Evolutionary conservation across 1,140 invertebrate genomes (phyloP).

Genomic region (Melipona quadrifasciata): DNA sequence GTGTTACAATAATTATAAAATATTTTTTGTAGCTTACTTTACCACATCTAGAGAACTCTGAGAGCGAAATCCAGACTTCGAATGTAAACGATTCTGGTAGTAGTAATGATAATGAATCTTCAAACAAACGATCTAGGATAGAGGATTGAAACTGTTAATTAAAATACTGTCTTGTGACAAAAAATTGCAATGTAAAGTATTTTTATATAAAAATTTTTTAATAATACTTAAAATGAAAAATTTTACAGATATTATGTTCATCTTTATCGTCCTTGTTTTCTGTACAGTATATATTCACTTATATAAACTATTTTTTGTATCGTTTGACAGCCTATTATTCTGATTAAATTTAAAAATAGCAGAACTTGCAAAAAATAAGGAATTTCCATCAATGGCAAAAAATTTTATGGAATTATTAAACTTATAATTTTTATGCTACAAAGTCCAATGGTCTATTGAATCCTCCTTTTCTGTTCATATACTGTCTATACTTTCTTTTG

Average conservation of each 20-base stretch:
- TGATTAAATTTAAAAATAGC: neutral
- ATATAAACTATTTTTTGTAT: neutral
- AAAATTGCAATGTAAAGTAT: neutral
- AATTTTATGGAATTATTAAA: neutral
- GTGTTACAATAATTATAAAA: neutral
- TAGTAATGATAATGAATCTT: neutral
- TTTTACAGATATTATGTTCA: neutral
- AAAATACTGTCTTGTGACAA: neutral
- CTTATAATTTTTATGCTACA: constrained; percentile 86
- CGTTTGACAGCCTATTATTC: neutral
- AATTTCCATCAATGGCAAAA: neutral
- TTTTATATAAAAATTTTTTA: neutral
- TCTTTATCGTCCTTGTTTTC: neutral
- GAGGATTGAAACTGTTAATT: constrained; percentile 15
- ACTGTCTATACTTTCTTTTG: constrained; percentile 98
- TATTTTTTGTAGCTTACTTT: constrained; percentile 1
- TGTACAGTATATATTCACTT: neutral
- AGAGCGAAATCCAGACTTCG: neutral
- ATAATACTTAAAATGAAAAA: neutral
- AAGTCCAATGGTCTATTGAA: constrained; percentile 99
- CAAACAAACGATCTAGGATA: neutral
- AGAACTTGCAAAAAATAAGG: neutral
- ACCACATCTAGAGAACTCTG: neutral
- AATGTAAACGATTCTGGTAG: neutral
- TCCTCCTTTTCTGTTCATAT: constrained; percentile 99